These are phyloP conservation scores for Sarcophaga subvicina DNA, from an alignment of 2,888 invertebrate genomes.

Conservation along the genomic window DNA sequence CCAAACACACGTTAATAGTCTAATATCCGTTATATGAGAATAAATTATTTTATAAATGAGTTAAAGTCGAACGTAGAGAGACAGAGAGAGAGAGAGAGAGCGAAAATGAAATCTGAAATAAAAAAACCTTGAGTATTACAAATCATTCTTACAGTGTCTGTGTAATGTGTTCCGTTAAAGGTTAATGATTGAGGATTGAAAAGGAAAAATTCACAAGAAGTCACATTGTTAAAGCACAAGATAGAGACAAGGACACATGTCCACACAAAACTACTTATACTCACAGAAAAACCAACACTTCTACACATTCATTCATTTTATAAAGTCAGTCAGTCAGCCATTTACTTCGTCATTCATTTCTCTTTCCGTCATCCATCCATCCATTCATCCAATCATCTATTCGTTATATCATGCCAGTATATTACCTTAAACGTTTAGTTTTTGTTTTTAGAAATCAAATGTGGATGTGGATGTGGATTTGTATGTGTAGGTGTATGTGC, in stretches of 20 bases:
- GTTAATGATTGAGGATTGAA: slow-evolving; percentile 6
- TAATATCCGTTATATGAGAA: not conserved
- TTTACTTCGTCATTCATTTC: not conserved
- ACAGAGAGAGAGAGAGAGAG: no score
- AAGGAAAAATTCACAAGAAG: slow-evolving; percentile 8
- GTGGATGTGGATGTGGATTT: no score
- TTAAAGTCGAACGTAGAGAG: not conserved
- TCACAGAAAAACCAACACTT: not conserved
- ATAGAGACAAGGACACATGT: slow-evolving; percentile 18
- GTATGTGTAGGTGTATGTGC: no score
- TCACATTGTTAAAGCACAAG: slow-evolving; percentile 9
- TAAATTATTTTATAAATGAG: not conserved
- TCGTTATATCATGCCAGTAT: slow-evolving; percentile 1
- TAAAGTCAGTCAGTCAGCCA: not conserved
- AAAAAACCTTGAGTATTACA: no score
- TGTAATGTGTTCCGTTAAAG: not conserved
- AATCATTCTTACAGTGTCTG: not conserved
- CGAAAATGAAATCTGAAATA: no score
- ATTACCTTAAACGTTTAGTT: not conserved
- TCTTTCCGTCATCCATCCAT: slow-evolving; percentile 4
- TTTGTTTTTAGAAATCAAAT: not conserved
- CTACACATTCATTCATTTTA: not conserved
- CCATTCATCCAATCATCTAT: slow-evolving; percentile 28
- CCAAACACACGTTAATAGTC: not conserved
- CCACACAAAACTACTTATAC: not conserved